These are phyloP conservation scores for Cyanoramphus novaezelandiae DNA, from an alignment of 2,113 vertebrate species.

Conservation along the genomic window DNA sequence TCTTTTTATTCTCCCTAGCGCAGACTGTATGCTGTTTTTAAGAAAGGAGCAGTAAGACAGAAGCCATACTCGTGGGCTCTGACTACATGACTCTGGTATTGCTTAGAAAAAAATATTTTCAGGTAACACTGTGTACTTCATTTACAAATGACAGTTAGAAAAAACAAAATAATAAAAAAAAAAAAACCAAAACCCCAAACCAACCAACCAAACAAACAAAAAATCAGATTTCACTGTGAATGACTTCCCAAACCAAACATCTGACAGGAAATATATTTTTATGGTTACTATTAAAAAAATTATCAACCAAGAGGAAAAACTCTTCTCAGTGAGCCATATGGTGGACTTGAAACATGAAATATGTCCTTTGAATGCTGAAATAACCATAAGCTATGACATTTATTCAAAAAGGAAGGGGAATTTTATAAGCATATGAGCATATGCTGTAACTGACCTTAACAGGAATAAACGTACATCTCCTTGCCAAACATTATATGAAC, in stretches of 20 bases:
- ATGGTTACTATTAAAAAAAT: background rate
- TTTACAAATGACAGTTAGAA: conserved; percentile 28
- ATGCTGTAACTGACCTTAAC: background rate
- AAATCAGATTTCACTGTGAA: conserved; percentile 47
- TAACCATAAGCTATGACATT: background rate
- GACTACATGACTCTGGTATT: background rate
- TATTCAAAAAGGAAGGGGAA: background rate
- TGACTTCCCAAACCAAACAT: conserved; percentile 62
- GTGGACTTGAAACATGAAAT: background rate
- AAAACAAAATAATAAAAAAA: background rate
- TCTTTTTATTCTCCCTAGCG: background rate
- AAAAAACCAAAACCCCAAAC: background rate
- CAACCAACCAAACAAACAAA: background rate
- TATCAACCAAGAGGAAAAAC: background rate
- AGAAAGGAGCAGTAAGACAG: conserved; percentile 8
- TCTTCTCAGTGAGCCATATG: background rate
- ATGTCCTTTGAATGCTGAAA: background rate
- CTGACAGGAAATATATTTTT: conserved; percentile 52
- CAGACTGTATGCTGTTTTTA: background rate
- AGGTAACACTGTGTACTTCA: conserved; percentile 41
- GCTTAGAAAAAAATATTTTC: conserved; percentile 66
- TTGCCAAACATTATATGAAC: background rate
- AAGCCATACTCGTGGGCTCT: conserved; percentile 36
- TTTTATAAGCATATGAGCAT: background rate
- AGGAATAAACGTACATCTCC: background rate